phyloP scores from a whole-genome alignment of 2,797 vertebrate species.

The Aphelocoma californica region DNA sequence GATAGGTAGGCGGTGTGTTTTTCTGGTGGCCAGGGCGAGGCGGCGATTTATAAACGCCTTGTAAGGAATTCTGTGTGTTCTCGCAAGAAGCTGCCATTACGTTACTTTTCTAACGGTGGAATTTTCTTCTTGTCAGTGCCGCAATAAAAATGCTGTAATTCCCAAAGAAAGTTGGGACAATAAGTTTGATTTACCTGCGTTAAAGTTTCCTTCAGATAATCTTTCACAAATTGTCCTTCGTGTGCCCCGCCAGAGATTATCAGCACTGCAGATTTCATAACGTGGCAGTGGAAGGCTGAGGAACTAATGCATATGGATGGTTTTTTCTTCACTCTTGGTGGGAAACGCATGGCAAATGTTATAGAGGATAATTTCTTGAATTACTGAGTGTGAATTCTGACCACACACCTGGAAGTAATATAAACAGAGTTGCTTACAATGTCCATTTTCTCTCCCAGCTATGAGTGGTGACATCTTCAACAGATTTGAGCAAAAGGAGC shows the following conservation, averaged over 20 bases:
- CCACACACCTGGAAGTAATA: neutral
- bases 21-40: neutral
- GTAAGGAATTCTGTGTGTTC: neutral
- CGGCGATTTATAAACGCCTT: neutral
- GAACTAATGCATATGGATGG: neutral
- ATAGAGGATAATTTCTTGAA: neutral
- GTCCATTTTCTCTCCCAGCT: neutral
- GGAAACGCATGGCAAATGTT: neutral
- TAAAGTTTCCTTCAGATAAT: neutral
- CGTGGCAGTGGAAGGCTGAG: neutral
- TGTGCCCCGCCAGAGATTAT: neutral
- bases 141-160: neutral
- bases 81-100: neutral
- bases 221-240: neutral
- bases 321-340: neutral
- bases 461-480: neutral
- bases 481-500: neutral
- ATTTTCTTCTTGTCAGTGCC: neutral
- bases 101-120: neutral
- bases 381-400: neutral
- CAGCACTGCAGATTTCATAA: neutral
- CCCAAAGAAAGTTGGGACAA: neutral
- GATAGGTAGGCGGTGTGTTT: rapidly evolving
- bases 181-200: neutral
- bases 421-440: neutral